Conservation (phyloP, 2,797 vertebrate species). For the Myotis findleyi region DNA sequence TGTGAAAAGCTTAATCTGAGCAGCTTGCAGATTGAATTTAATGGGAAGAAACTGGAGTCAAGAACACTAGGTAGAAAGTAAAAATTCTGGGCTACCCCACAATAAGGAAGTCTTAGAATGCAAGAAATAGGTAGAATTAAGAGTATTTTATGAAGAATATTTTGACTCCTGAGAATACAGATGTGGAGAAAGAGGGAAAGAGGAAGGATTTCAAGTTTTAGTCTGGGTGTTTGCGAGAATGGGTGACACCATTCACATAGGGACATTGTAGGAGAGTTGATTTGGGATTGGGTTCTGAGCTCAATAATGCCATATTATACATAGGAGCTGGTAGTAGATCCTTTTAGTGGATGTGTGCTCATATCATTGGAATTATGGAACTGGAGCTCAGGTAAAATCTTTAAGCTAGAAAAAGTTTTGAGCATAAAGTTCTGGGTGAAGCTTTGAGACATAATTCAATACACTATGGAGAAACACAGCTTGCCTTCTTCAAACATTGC, state of each 20-base stretch:
- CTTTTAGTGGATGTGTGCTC: neutral
- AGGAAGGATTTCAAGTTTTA: neutral
- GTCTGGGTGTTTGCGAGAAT: neutral
- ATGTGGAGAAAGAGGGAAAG: neutral
- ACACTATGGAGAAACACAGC: neutral
- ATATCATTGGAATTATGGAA: neutral
- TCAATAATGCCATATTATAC: neutral
- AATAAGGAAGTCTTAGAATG: neutral
- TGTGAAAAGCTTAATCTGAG: neutral
- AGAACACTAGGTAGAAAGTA: neutral
- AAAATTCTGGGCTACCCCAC: neutral
- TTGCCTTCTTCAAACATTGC: constrained; percentile 20
- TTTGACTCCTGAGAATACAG: neutral
- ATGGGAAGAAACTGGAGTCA: neutral
- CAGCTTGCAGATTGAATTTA: neutral
- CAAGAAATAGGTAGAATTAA: neutral
- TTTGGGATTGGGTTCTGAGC: neutral
- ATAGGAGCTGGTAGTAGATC: neutral
- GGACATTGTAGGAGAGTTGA: neutral
- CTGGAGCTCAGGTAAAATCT: neutral
- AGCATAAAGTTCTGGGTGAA: neutral
- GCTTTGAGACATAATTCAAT: neutral
- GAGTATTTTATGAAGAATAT: neutral
- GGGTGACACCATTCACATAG: neutral
- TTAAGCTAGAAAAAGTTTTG: neutral